phyloP scores from a whole-genome alignment of 2,113 vertebrate species.

The Entomyzon cyanotis region DNA sequence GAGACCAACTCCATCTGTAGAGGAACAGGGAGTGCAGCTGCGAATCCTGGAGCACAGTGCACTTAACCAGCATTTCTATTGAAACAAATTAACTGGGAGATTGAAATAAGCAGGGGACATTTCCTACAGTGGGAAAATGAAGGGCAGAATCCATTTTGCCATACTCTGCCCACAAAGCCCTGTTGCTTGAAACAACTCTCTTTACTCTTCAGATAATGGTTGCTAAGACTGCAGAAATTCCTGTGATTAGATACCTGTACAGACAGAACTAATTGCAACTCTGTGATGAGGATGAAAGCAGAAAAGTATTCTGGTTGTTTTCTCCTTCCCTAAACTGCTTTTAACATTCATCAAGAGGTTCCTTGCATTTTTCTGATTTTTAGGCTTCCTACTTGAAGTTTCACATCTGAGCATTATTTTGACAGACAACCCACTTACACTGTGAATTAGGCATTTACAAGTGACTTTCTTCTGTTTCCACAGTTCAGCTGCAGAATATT shows the following conservation, averaged over 20 bases:
- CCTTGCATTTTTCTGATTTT: not conserved
- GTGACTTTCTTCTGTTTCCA: constrained; percentile 27
- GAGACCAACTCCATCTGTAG: rapidly evolving
- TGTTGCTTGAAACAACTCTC: rapidly evolving
- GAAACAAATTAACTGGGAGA: not conserved
- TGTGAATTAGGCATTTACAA: not conserved
- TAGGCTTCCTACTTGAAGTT: not conserved
- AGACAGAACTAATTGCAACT: constrained; percentile 13
- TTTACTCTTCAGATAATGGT: not conserved
- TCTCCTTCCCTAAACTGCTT: not conserved
- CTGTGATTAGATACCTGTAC: not conserved
- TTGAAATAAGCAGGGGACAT: not conserved
- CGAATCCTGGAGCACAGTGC: rapidly evolving
- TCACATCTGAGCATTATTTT: not conserved
- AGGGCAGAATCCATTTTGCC: not conserved
- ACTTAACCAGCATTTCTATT: not conserved
- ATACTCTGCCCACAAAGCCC: not conserved
- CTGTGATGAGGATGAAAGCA: not conserved
- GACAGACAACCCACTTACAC: not conserved
- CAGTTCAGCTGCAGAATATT: constrained; percentile 10
- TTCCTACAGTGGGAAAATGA: not conserved
- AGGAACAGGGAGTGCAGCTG: not conserved
- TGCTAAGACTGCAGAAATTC: not conserved
- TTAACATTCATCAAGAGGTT: not conserved
- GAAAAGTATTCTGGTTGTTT: not conserved